Conservation (phyloP, 2,113 vertebrate genomes). For the Struthidea cinerea region DNA sequence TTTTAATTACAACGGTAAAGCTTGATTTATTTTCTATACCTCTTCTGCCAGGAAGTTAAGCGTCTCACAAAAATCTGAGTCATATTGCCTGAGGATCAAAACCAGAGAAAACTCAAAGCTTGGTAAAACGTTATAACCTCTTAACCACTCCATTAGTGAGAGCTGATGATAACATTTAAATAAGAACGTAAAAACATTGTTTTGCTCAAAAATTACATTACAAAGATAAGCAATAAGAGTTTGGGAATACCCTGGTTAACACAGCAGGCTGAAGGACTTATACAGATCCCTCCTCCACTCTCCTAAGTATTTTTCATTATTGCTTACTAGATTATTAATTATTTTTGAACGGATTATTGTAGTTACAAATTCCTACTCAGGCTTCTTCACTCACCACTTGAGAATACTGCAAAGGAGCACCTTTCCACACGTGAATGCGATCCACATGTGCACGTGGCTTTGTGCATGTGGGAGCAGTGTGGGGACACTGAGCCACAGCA, state of each 20-base stretch:
- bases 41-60: neutral
- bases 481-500: neutral
- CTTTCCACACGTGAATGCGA: neutral
- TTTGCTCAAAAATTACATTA: neutral
- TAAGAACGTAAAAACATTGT: neutral
- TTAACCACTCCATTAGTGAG: neutral
- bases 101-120: neutral
- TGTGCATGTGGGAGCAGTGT: accelerated
- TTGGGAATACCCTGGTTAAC: neutral
- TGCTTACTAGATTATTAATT: neutral
- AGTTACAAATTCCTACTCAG: neutral
- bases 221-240: neutral
- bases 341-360: neutral
- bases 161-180: neutral
- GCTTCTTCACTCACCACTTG: neutral
- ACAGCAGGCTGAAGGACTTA: neutral
- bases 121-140: neutral
- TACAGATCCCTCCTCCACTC: neutral
- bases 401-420: neutral
- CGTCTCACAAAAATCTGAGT: neutral
- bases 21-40: neutral
- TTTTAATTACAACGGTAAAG: neutral
- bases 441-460: neutral
- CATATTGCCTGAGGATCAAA: neutral
- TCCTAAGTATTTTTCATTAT: neutral